Evolutionary conservation across 2,797 vertebrate species (phyloP), one percentile per base, ranked within the genome.

Genomic region (Australoheros facetus): DNA sequence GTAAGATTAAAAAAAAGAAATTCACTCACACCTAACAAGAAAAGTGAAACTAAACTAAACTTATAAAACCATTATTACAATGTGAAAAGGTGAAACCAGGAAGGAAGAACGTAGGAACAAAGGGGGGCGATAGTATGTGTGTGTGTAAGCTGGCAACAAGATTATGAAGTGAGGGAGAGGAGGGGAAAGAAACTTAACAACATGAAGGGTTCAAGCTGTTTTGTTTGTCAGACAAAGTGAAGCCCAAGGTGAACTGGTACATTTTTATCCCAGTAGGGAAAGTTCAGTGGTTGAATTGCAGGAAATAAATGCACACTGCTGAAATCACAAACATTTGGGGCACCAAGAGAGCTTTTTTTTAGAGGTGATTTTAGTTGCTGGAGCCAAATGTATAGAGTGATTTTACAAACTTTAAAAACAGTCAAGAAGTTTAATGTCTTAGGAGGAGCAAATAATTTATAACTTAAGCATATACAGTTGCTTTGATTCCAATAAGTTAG

Each of bases 251-350:
- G 51, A 53, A 71, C 19, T 71, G 16, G 69, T 71, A 53, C 28
- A 71, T 34, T 37, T 71, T 55, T 71, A 55, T 71, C 69, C 51
- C 51, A 55, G 69, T 55, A 69, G 42, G 64, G 42, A 69, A 69
- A 51, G 6, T 51, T 51, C 26, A 51, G 42, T 51, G 42, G 64
- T 48, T 51, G 64, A 69, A n/a, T 30, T n/a, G 48, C 42, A 48
- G 64, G 9, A 69, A 51, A 69, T 51, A 69, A 69, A 69, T 13
- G 17, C 42, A 30, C 64, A 51, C 48, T 69, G 64, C 28, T 30
- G 42, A 69, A 51, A 45, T 30, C 64, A 51, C 64, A 66, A 19
- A 66, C 62, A 48, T 66, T 48, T 48, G 42, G 48, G 28, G 42
- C 45, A 48, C 62, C 23, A 48, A 66, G 48, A 26, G 42, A 66